Percentiles rank a stretch among this genome's conserved stretches.
Conservation (phyloP, 1,140 invertebrate species). For the Doryteuthis pealeii region DNA sequence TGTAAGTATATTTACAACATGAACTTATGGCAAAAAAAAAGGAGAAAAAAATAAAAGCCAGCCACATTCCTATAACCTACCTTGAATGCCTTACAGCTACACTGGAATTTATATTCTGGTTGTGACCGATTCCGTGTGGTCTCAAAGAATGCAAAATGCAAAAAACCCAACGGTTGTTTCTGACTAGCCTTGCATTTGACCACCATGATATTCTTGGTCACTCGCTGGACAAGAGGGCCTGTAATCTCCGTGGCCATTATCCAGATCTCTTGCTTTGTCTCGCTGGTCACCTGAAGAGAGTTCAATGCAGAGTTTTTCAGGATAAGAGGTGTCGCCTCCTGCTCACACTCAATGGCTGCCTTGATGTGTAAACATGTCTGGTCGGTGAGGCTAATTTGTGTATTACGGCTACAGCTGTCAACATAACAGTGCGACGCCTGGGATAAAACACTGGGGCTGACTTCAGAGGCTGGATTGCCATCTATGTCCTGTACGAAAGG, state of each 20-base stretch:
- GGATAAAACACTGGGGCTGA: slow-evolving; percentile 57
- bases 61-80: too few species aligned
- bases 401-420: slow-evolving; percentile 63
- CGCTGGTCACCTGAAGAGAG: slow-evolving; percentile 67
- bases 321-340: slow-evolving; percentile 68
- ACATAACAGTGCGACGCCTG: slow-evolving; percentile 71
- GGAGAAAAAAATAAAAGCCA: too few species aligned
- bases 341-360: slow-evolving; percentile 69
- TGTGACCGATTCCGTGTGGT: slow-evolving; percentile 62
- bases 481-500: slow-evolving; percentile 63
- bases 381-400: slow-evolving; percentile 36
- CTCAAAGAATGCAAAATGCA: slow-evolving; percentile 72
- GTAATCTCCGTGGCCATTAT: slow-evolving; percentile 68
- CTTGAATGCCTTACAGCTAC: slow-evolving; percentile 69
- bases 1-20: too few species aligned
- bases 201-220: slow-evolving; percentile 77
- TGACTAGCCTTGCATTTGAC: slow-evolving; percentile 73
- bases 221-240: slow-evolving; percentile 74
- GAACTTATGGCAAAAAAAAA: too few species aligned
- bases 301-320: slow-evolving; percentile 71
- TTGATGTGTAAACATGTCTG: slow-evolving; percentile 71
- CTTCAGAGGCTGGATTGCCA: slow-evolving; percentile 60
- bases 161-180: slow-evolving; percentile 74
- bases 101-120: slow-evolving; percentile 68
- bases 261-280: slow-evolving; percentile 72